Evolutionary conservation across 2,113 vertebrate species (phyloP), one percentile per base, ranked within the genome.

Genomic region (Melanotaenia duboulayi): DNA sequence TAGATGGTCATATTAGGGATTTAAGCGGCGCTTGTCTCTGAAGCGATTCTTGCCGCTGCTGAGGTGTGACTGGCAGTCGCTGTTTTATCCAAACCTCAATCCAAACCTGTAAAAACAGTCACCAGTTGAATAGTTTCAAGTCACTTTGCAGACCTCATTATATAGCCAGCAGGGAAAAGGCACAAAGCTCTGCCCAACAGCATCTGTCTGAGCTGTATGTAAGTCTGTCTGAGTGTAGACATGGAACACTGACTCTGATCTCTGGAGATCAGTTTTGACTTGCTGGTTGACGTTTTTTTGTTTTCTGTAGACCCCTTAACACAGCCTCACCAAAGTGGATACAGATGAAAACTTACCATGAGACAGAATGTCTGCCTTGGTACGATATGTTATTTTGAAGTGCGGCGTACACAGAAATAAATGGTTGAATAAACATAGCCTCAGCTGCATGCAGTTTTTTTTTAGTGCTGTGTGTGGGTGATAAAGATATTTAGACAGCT

Each of bases 221-320:
- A 10, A 56, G 71, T 82, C 81, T 82, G 81, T 72, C 69, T 62
- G 64, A 80, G 70, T 70, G 49, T 63, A 61, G 86, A 80, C 60
- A 73, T 74, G 83, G 72, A 81, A 79, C 66, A 54, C 76, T 76
- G 89, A 73, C 64, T 84, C 71, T 74, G 80, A 85, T 87, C 90
- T 88, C 83, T 51, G 0, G 83, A 78, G 86, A 89, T 65, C 61
- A 54, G 81, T 71, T 83, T 71, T 74, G 48, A 39, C 55, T 68
- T 39, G 59, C 67, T 50, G 70, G 50, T 42, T 69, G 69, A 69
- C 14, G 65, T 79, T 70, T 66, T 60, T 35, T 9, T 35, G 4
- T 35, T 35, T 7, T 35, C 66, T 68, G 65, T 60, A 54, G 71
- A 49, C 40, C 19, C 60, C 48, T 79, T 8, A 50, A 77, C 22